Conservation (phyloP, 2,888 invertebrate genomes). For the Sylvicola cinctus region DNA sequence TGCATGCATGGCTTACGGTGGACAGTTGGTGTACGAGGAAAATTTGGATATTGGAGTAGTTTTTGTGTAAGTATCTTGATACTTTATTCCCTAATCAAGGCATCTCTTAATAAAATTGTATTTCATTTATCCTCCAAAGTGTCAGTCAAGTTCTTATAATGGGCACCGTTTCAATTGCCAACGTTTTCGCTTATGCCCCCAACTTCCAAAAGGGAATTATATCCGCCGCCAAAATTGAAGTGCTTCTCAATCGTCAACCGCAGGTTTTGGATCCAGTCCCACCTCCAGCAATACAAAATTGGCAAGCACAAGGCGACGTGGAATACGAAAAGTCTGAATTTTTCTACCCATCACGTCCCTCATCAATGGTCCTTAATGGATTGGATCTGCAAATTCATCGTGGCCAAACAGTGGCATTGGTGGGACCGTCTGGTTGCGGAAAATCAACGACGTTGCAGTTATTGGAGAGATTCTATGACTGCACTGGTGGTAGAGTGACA, state of each 20-base stretch:
- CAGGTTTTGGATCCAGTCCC: constrained; percentile 25
- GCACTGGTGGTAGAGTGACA: constrained; percentile 39
- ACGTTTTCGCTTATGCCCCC: constrained; percentile 46
- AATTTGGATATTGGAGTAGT: constrained; percentile 36
- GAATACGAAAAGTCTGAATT: constrained; percentile 49
- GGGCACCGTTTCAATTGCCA: constrained; percentile 49
- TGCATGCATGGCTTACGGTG: constrained; percentile 41
- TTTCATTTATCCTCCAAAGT: constrained; percentile 18
- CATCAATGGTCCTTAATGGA: constrained; percentile 50
- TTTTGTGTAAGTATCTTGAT: constrained; percentile 32
- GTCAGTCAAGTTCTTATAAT: constrained; percentile 46
- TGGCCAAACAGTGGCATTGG: constrained; percentile 55
- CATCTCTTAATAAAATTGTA: not conserved
- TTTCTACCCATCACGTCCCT: constrained; percentile 63
- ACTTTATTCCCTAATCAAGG: not conserved
- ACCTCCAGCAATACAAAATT: not conserved
- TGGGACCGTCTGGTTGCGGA: constrained; percentile 61
- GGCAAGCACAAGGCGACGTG: constrained; percentile 37
- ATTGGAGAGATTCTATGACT: constrained; percentile 60
- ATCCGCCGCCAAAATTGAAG: constrained; percentile 40
- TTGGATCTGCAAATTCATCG: constrained; percentile 42
- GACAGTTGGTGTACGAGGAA: constrained; percentile 34
- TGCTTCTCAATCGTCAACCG: constrained; percentile 32
- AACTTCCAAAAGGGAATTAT: constrained; percentile 43
- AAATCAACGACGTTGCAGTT: constrained; percentile 67